A percentile compares a stretch with the other conserved stretches of the same genome.
These are phyloP conservation scores for Ancistrus triradiatus DNA, from an alignment of 2,113 vertebrate genomes.

Conservation along the genomic window DNA sequence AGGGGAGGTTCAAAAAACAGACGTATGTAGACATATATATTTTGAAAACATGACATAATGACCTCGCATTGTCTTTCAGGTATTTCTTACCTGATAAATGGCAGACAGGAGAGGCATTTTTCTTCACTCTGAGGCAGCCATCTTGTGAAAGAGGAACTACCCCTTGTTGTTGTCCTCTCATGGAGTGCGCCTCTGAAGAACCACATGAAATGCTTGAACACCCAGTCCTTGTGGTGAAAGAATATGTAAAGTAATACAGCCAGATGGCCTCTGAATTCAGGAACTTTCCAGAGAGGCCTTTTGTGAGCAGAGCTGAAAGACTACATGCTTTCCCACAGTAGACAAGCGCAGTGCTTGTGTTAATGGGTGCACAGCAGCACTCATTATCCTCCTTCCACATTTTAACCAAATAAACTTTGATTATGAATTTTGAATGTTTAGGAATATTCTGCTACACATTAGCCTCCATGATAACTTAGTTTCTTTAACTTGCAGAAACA, in stretches of 20 bases:
- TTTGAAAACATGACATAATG: background rate
- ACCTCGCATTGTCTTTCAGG: background rate
- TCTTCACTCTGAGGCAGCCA: constrained; percentile 53
- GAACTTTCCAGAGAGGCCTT: constrained; percentile 68
- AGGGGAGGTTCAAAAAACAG: too few species aligned
- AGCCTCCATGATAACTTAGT: too few species aligned
- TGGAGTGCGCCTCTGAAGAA: constrained; percentile 53
- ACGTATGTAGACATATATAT: too few species aligned
- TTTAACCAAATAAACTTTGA: constrained; percentile 10
- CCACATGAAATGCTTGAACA: constrained; percentile 66
- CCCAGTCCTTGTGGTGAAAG: constrained; percentile 63
- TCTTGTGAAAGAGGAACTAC: constrained; percentile 64
- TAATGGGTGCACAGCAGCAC: constrained; percentile 2
- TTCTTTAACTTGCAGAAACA: too few species aligned
- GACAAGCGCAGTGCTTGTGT: constrained; percentile 30
- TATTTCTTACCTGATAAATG: background rate
- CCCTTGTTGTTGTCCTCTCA: constrained; percentile 50
- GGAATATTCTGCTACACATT: too few species aligned
- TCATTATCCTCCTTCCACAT: constrained; percentile 2
- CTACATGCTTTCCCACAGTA: constrained; percentile 67
- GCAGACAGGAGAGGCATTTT: background rate
- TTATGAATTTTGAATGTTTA: constrained; percentile 16
- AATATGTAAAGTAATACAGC: constrained; percentile 77
- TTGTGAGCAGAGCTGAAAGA: constrained; percentile 68
- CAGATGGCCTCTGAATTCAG: constrained; percentile 73